Percentiles rank a stretch among this genome's conserved stretches.
phyloP scores from a whole-genome alignment of 2,797 vertebrate genomes.

The Micrastur ruficollis region DNA sequence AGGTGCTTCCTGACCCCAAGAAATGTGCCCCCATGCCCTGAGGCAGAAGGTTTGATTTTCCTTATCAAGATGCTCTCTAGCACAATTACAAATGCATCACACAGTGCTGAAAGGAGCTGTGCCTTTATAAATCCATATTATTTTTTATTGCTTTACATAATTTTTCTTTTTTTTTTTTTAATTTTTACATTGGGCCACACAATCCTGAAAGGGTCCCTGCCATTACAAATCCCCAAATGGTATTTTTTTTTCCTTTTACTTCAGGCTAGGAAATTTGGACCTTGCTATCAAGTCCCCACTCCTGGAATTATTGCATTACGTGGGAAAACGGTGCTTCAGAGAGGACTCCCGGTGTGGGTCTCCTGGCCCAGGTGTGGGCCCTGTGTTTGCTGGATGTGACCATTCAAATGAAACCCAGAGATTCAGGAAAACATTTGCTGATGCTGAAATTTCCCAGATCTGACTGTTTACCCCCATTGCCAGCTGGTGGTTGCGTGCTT shows the following conservation, averaged over 20 bases:
- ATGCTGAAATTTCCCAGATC: background rate
- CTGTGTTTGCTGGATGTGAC: background rate
- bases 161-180: too few relatives aligned
- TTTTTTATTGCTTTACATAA: background rate
- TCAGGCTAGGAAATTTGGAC: background rate
- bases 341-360: accelerated
- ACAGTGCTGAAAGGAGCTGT: background rate
- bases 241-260: background rate
- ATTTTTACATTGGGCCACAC: background rate
- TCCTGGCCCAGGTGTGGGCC: background rate
- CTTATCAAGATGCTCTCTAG: background rate
- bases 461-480: background rate
- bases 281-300: background rate
- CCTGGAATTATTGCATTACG: background rate
- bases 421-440: background rate
- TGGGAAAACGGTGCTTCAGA: background rate
- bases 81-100: background rate
- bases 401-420: background rate
- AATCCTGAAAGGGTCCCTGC: background rate
- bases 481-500: background rate
- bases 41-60: background rate
- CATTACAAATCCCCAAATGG: too few relatives aligned
- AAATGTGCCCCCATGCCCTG: background rate
- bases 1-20: background rate
- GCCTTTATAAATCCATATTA: background rate